A percentile compares a stretch with the other conserved stretches of the same genome.
phyloP scores from a whole-genome alignment of 2,113 vertebrate genomes.

The Channa argus region DNA sequence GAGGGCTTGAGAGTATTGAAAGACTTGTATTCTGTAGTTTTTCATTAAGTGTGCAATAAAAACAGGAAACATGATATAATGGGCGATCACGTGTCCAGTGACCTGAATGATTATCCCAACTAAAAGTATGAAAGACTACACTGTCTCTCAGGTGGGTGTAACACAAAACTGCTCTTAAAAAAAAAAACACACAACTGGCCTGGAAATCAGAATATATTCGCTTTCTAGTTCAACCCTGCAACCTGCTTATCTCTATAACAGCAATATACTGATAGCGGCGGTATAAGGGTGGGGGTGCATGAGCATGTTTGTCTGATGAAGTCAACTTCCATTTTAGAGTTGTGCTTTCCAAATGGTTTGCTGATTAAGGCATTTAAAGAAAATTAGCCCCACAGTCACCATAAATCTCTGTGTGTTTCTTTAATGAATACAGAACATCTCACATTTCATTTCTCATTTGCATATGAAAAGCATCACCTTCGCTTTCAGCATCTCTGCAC shows the following conservation, averaged over 20 bases:
- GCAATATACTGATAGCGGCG: slow-evolving; percentile 8
- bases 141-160: slow-evolving; percentile 9
- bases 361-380: slow-evolving; percentile 72
- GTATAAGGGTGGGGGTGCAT: background rate
- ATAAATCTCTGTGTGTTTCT: slow-evolving; percentile 61
- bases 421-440: slow-evolving; percentile 62
- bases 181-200: slow-evolving; percentile 37
- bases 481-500: slow-evolving; percentile 25
- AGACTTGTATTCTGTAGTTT: background rate
- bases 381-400: slow-evolving; percentile 61
- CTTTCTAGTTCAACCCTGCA: slow-evolving; percentile 14
- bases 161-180: slow-evolving; percentile 27
- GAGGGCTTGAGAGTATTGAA: background rate
- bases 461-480: slow-evolving; percentile 71
- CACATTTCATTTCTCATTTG: slow-evolving; percentile 60
- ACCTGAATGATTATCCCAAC: background rate
- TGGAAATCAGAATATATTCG: slow-evolving; percentile 37
- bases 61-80: background rate
- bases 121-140: background rate
- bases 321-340: slow-evolving; percentile 42
- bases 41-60: background rate
- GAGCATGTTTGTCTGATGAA: slow-evolving; percentile 14
- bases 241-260: slow-evolving; percentile 11
- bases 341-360: slow-evolving; percentile 48
- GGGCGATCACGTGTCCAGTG: background rate